phyloP scores from a whole-genome alignment of 2,797 vertebrate species.

The Tragelaphus oryx region DNA sequence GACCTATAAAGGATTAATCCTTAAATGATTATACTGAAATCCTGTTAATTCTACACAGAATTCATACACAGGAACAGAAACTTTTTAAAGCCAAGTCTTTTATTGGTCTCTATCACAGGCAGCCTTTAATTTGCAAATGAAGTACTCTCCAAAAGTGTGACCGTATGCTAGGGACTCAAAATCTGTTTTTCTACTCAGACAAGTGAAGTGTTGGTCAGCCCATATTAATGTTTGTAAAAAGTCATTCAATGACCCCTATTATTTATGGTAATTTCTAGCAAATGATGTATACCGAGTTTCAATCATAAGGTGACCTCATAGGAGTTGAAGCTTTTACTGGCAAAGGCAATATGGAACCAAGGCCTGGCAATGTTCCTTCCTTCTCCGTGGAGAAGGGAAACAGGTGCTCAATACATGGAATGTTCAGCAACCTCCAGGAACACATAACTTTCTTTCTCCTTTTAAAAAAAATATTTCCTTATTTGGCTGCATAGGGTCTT shows the following conservation, averaged over 20 bases:
- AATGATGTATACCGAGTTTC: background rate
- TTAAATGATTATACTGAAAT: conserved; percentile 28
- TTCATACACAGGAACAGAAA: background rate
- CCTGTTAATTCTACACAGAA: background rate
- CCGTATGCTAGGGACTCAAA: background rate
- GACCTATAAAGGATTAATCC: conserved; percentile 82
- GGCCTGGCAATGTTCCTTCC: background rate
- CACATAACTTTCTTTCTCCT: background rate
- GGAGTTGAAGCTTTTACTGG: background rate
- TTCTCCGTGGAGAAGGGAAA: background rate
- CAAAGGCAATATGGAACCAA: background rate
- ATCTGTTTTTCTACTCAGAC: conserved; percentile 6
- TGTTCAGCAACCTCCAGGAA: background rate
- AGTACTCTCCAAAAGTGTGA: background rate
- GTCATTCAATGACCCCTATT: conserved; percentile 11
- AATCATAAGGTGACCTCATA: background rate
- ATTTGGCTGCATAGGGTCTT: background rate
- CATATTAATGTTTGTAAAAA: background rate
- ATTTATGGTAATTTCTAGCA: conserved; percentile 3
- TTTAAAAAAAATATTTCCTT: background rate
- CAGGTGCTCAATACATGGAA: background rate
- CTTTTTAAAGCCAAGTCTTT: background rate
- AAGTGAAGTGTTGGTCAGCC: background rate
- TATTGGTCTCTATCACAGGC: background rate
- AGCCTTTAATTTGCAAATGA: conserved; percentile 12